Base-by-base conservation (phyloP, 2,113 vertebrate species). In the Halichoerus grypus region DNA sequence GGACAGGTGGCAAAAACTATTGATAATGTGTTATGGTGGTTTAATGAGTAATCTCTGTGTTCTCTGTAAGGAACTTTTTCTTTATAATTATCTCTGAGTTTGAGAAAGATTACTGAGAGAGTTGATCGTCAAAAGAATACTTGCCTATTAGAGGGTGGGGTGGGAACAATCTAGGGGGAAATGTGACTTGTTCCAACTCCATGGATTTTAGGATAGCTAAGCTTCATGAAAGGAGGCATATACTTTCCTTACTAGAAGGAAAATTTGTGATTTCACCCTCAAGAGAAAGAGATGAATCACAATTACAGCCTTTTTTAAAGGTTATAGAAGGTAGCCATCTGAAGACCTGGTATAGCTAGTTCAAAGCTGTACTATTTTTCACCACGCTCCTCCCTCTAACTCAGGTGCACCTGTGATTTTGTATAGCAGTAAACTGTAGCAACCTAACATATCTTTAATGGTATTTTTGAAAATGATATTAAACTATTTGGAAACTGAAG, bases 1-100 rank as follows among this genome's bases (percentile, higher is more conserved):
- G 71, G 77, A 59, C 26, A 80, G 31, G 33, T 91, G 36, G 81
- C 63, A 36, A 89, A 95, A 92, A 76, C 83, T 94, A 22, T 42
- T 93, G 72, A 72, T 93, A 51, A 94, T 82, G 21, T 93, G 36
- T 57, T 86, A 77, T 18, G 16, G n/a, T 83, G 36, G 72, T 88
- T 94, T 97, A 97, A 93, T 92, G 67, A 96, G 28, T 96, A 87
- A 94, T 74, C 49, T 84, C 49, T 84, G 12, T 97, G 91, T 91
- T 94, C 55, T 97, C 49, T 93, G 11, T 53, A 81, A 67, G 57
- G 77, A 88, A 91, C 18, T 65, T 72, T 94, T 82, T 85, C 0
- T 46, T 46, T 3, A 79, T 76, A 91, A 71, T 92, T 21, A 5
- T 87, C 22, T 96, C 63, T 95, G 69, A 85, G 71, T 95, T 96